A percentile compares a stretch with the other conserved stretches of the same genome.
Conservation (phyloP, 2,113 vertebrate species). For the Gallinago undulata region DNA sequence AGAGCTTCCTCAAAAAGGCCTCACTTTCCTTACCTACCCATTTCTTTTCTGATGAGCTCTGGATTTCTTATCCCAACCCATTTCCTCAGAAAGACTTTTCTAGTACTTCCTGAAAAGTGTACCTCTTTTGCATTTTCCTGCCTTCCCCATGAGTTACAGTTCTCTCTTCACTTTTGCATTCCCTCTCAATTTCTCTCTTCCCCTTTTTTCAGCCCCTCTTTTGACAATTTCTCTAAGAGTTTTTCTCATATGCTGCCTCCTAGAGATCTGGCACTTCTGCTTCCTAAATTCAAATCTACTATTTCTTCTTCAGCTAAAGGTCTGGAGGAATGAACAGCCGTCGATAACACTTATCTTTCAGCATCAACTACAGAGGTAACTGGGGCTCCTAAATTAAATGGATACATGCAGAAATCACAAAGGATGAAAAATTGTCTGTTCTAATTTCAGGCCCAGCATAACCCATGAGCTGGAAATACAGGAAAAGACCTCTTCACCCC, state of each 20-base stretch:
- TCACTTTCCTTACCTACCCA: neutral
- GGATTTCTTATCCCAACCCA: neutral
- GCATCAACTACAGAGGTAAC: neutral
- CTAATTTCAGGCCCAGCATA: neutral
- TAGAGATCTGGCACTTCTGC: neutral
- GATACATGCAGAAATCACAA: slow-evolving; percentile 1
- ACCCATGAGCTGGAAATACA: neutral
- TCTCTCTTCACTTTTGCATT: neutral
- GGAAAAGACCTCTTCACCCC: slow-evolving; percentile 26
- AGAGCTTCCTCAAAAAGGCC: neutral
- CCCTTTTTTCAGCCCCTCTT: neutral
- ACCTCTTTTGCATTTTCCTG: neutral
- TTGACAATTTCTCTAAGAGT: neutral
- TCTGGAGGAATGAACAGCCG: neutral
- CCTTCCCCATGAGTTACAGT: neutral
- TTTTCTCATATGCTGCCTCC: slow-evolving; percentile 4
- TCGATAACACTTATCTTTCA: neutral
- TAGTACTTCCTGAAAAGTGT: neutral
- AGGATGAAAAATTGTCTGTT: neutral
- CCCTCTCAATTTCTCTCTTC: neutral
- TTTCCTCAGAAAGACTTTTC: neutral
- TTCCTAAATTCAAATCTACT: neutral
- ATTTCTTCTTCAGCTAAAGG: neutral
- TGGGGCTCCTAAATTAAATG: slow-evolving; percentile 15
- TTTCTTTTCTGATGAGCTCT: neutral